Evolutionary conservation across 2,888 invertebrate species (phyloP).

Genomic region (Drosophila neotestacea): DNA sequence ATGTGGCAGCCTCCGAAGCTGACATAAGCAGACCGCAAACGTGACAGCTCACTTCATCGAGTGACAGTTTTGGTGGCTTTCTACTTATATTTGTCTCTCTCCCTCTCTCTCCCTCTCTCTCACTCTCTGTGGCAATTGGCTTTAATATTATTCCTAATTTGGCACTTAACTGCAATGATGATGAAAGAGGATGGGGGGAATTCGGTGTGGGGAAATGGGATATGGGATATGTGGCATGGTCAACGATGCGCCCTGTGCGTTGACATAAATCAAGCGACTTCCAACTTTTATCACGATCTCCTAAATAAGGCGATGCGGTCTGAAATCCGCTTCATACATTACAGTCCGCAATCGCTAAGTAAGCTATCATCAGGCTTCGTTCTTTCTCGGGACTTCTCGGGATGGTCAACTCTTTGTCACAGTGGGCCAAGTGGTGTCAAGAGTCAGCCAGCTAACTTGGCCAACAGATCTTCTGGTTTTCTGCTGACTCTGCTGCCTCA

Average conservation of each 20-base stretch:
- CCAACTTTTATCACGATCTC: constrained; percentile 85
- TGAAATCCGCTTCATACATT: constrained; percentile 79
- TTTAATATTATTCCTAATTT: constrained; percentile 80
- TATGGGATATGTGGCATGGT: constrained; percentile 17
- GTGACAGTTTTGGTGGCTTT: constrained; percentile 71
- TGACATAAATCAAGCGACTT: constrained; percentile 85
- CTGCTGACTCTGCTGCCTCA: constrained; percentile 57
- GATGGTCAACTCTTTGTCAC: constrained; percentile 56
- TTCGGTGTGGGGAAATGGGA: neutral
- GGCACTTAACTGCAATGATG: constrained; percentile 69
- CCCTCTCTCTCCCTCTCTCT: constrained; percentile 18
- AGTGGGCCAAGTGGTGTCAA: constrained; percentile 61
- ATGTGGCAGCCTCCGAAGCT: constrained; percentile 74
- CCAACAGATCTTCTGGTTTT: constrained; percentile 23
- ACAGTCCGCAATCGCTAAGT: constrained; percentile 78
- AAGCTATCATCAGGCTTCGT: constrained; percentile 82
- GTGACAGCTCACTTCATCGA: constrained; percentile 78
- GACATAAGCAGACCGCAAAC: constrained; percentile 82
- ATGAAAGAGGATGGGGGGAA: neutral
- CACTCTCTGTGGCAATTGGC: constrained; percentile 63
- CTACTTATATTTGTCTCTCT: constrained; percentile 46
- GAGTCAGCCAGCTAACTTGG: constrained; percentile 57
- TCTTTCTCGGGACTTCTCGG: constrained; percentile 23
- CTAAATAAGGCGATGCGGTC: constrained; percentile 83
- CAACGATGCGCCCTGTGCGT: constrained; percentile 64